phyloP scores from a whole-genome alignment of 2,797 vertebrate genomes.

The Tokudaia tokunoshimensis region DNA sequence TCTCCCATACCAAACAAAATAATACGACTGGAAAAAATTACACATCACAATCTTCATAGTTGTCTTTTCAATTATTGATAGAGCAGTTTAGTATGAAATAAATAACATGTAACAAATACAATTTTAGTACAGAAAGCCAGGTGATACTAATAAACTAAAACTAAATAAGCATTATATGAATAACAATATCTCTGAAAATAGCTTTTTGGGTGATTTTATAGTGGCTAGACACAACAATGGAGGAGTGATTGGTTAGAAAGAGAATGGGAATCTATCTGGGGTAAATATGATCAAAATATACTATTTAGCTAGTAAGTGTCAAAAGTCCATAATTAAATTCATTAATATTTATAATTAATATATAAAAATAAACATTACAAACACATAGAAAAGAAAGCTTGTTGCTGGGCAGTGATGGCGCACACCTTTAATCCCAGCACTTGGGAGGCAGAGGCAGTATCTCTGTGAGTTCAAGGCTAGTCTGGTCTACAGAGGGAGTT shows the following conservation, averaged over 20 bases:
- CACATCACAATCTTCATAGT: not conserved
- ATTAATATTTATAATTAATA: not conserved
- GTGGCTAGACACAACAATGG: not conserved
- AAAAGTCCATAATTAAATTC: not conserved
- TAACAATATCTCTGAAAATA: conserved; percentile 1
- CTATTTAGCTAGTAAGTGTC: not conserved
- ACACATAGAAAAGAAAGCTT: not conserved
- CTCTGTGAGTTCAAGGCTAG: not conserved
- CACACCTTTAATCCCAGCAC: not conserved
- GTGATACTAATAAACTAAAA: not conserved
- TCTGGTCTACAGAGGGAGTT: not conserved
- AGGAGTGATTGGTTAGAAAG: not conserved
- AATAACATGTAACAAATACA: not conserved
- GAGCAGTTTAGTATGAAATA: conserved; percentile 15
- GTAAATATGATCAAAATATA: not conserved
- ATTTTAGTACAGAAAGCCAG: conserved; percentile 27
- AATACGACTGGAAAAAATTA: conserved; percentile 5
- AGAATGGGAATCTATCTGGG: not conserved
- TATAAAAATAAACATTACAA: not conserved
- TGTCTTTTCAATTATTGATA: conserved; percentile 39
- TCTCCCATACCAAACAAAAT: not conserved
- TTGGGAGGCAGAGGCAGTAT: not conserved
- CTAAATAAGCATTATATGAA: not conserved
- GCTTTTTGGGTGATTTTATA: not conserved
- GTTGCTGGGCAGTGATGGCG: not conserved